phyloP scores from a whole-genome alignment of 2,113 vertebrate genomes.

The Thinocorus orbignyianus region DNA sequence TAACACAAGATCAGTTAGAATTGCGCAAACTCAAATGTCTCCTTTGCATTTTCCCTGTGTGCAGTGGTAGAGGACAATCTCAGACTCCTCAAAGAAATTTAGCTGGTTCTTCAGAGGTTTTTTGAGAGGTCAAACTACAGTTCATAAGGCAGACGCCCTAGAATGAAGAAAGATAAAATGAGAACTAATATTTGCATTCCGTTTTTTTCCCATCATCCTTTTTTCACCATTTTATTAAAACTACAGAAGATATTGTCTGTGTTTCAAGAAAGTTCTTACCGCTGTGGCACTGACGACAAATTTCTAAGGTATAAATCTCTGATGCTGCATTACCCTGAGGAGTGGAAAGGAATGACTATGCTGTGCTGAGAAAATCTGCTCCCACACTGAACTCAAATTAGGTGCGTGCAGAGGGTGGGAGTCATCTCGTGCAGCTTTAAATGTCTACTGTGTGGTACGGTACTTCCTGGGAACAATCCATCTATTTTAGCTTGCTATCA shows the following conservation, averaged over 20 bases:
- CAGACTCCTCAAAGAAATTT: neutral
- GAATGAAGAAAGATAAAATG: neutral
- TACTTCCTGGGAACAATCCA: neutral
- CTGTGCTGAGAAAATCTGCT: neutral
- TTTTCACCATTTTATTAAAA: neutral
- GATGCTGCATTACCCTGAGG: neutral
- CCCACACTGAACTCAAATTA: neutral
- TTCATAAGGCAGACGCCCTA: neutral
- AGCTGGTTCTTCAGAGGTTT: neutral
- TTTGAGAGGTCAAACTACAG: neutral
- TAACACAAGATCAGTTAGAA: neutral
- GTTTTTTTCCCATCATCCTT: neutral
- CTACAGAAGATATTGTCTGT: neutral
- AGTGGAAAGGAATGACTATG: neutral
- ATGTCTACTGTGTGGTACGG: neutral
- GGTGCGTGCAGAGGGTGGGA: too few species aligned
- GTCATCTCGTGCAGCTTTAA: neutral
- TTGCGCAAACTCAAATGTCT: neutral
- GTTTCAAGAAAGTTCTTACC: neutral
- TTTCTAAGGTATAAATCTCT: neutral
- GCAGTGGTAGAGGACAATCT: neutral
- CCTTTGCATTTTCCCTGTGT: neutral
- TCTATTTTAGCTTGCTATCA: neutral
- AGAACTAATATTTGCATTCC: neutral
- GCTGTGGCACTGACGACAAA: neutral